Percentiles rank a stretch among this genome's conserved stretches.
These are phyloP conservation scores for Microplitis mediator DNA, from an alignment of 1,140 invertebrate species.

Conservation along the genomic window DNA sequence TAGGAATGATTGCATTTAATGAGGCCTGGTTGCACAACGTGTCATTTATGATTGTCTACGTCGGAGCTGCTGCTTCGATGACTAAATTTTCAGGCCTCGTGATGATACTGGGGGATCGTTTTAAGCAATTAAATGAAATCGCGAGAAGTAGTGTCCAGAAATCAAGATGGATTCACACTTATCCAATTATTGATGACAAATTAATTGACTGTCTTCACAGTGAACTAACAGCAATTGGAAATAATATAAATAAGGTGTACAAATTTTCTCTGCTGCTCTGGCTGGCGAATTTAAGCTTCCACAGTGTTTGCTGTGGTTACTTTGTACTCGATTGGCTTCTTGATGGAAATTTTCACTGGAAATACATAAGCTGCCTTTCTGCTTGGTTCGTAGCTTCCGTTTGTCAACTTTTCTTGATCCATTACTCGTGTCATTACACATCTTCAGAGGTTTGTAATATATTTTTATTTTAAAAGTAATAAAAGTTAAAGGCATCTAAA, in stretches of 20 bases:
- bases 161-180: slow-evolving; percentile 20
- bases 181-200: not conserved
- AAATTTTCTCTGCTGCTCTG: slow-evolving; percentile 48
- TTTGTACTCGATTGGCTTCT: slow-evolving; percentile 31
- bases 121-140: slow-evolving; percentile 46
- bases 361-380: slow-evolving; percentile 34
- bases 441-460: slow-evolving; percentile 40
- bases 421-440: slow-evolving; percentile 44
- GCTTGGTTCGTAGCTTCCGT: slow-evolving; percentile 43
- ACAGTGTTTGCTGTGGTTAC: slow-evolving; percentile 46
- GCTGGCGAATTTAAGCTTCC: slow-evolving; percentile 46
- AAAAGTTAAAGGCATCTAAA: too few relatives aligned
- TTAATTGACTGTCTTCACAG: slow-evolving; percentile 45
- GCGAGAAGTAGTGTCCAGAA: slow-evolving; percentile 27
- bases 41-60: slow-evolving; percentile 46
- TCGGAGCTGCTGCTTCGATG: slow-evolving; percentile 37
- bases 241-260: slow-evolving; percentile 39
- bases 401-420: slow-evolving; percentile 44
- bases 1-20: slow-evolving; percentile 45
- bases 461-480: not conserved
- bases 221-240: slow-evolving; percentile 45
- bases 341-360: slow-evolving; percentile 1
- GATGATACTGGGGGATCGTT: slow-evolving; percentile 46
- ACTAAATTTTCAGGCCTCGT: slow-evolving; percentile 47
- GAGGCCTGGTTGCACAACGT: slow-evolving; percentile 44